These are phyloP conservation scores for Heliocidaris tuberculata DNA, from an alignment of 35 echinoderm and acorn worm species.

Conservation along the genomic window DNA sequence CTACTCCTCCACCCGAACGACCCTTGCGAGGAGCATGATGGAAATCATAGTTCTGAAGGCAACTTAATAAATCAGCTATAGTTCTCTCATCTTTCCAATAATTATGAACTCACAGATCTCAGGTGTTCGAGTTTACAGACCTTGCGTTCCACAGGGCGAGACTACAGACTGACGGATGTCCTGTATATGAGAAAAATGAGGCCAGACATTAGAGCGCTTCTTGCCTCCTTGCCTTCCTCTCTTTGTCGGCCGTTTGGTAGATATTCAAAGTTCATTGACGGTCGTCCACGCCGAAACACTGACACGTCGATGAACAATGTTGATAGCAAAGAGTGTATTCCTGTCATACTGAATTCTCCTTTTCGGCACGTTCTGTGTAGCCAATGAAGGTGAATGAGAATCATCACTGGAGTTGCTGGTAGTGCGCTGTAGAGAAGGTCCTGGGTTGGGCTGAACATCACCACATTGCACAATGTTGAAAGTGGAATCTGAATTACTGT, in stretches of 20 bases:
- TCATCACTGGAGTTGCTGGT: background rate
- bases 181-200: background rate
- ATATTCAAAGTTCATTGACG: background rate
- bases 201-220: background rate
- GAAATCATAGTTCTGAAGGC: background rate
- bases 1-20: background rate
- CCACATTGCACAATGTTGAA: slow-evolving; percentile 44
- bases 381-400: too few species aligned
- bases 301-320: background rate
- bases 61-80: background rate
- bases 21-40: background rate
- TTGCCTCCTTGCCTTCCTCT: background rate
- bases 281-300: background rate
- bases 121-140: slow-evolving; percentile 69
- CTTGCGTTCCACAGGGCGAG: slow-evolving; percentile 84
- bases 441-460: too few species aligned
- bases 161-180: background rate
- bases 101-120: too few species aligned
- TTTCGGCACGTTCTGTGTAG: background rate
- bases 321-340: slow-evolving; percentile 5
- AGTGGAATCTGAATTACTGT: slow-evolving; percentile 34
- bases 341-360: slow-evolving; percentile 32
- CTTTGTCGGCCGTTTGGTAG: background rate
- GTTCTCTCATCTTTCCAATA: background rate
- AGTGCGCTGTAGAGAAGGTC: too few species aligned